phyloP scores from a whole-genome alignment of 2,888 invertebrate genomes.

The Aradus depressus region DNA sequence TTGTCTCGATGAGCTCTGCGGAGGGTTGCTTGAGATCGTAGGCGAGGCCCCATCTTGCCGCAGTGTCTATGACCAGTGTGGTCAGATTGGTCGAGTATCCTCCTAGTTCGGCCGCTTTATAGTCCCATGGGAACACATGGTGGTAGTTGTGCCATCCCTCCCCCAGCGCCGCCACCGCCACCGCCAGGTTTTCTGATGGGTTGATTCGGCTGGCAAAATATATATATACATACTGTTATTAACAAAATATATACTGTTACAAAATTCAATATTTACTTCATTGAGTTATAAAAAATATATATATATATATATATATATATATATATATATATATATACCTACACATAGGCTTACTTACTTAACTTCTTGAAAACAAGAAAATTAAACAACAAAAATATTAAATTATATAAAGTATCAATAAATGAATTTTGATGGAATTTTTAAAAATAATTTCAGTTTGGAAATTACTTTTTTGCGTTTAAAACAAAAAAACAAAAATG shows the following conservation, averaged over 20 bases:
- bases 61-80: conserved; percentile 45
- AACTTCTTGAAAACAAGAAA: no score
- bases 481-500: no score
- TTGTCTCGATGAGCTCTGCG: conserved; percentile 41
- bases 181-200: conserved; percentile 63
- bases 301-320: background rate
- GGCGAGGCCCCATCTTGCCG: conserved; percentile 49
- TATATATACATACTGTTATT: background rate
- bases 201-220: conserved; percentile 51
- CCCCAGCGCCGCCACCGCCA: conserved; percentile 61
- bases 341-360: no score
- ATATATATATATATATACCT: no score
- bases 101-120: conserved; percentile 80
- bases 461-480: no score
- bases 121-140: conserved; percentile 88
- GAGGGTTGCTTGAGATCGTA: conserved; percentile 62
- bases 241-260: background rate
- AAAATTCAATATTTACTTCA: background rate
- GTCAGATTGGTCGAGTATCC: conserved; percentile 41
- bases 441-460: no score
- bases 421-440: no score
- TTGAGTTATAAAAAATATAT: background rate
- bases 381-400: no score
- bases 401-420: no score
- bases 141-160: conserved; percentile 95